phyloP scores from a whole-genome alignment of 2,888 invertebrate genomes.

The Trichogramma dendrolimi region DNA sequence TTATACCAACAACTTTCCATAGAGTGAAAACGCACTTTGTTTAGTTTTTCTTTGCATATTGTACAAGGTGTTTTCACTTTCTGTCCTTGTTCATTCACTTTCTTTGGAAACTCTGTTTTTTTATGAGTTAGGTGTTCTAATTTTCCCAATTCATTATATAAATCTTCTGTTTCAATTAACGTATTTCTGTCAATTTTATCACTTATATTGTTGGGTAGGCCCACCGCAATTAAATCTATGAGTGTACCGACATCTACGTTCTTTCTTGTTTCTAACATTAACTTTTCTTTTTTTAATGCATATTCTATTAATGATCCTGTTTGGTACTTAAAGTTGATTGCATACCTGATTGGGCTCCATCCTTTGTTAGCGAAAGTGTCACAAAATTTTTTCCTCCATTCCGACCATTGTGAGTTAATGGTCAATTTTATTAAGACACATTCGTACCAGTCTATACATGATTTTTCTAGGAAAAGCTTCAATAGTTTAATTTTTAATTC shows the following conservation, averaged over 20 bases:
- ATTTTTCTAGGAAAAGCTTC: slow-evolving; percentile 24
- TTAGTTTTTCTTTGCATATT: slow-evolving; percentile 13
- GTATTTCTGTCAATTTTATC: slow-evolving; percentile 17
- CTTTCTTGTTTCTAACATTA: slow-evolving; percentile 24
- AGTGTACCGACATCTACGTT: slow-evolving; percentile 19
- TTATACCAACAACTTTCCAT: slow-evolving; percentile 13
- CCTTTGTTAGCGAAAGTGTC: slow-evolving; percentile 25
- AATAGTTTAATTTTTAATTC: slow-evolving; percentile 27
- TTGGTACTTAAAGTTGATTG: slow-evolving; percentile 31
- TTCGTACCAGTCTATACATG: slow-evolving; percentile 22
- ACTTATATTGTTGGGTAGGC: slow-evolving; percentile 31
- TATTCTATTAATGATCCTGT: slow-evolving; percentile 33
- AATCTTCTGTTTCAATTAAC: slow-evolving; percentile 23
- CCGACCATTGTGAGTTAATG: slow-evolving; percentile 24
- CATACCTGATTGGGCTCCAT: slow-evolving; percentile 19
- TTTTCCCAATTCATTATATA: slow-evolving; percentile 39
- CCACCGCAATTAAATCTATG: slow-evolving; percentile 33
- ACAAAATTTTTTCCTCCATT: slow-evolving; percentile 25
- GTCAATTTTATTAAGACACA: too few species aligned
- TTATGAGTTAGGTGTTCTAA: slow-evolving; percentile 22
- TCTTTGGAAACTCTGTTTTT: slow-evolving; percentile 13
- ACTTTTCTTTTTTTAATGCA: slow-evolving; percentile 31
- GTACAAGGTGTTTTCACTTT: slow-evolving; percentile 17
- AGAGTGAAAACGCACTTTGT: slow-evolving; percentile 16
- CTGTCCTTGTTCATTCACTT: slow-evolving; percentile 5